phyloP scores from a whole-genome alignment of 1,140 invertebrate genomes.

The Dendrolimus kikuchii region DNA sequence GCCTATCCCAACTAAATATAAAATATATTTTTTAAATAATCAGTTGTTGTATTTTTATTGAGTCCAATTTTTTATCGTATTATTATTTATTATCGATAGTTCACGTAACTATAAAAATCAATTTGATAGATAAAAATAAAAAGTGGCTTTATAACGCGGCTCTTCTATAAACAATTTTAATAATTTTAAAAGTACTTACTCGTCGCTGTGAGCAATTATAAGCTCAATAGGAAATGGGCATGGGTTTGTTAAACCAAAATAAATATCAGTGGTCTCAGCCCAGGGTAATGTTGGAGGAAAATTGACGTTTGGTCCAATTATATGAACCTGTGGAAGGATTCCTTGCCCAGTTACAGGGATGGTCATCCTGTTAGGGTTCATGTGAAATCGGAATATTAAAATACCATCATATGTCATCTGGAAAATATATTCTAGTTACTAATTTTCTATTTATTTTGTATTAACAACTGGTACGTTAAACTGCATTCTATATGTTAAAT shows the following conservation, averaged over 20 bases:
- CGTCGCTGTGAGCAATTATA: slow-evolving; percentile 55
- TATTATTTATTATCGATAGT: too few species aligned
- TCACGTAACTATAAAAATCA: too few species aligned
- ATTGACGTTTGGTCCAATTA: slow-evolving; percentile 48
- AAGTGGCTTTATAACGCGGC: too few species aligned
- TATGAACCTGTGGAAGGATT: slow-evolving; percentile 47
- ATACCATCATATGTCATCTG: slow-evolving; percentile 54
- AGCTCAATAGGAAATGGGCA: slow-evolving; percentile 61
- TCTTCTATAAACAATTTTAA: not conserved
- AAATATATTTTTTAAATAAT: too few species aligned
- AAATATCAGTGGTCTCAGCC: slow-evolving; percentile 49
- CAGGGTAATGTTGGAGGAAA: slow-evolving; percentile 56
- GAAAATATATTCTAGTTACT: not conserved
- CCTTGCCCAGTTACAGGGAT: slow-evolving; percentile 53
- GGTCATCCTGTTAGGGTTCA: slow-evolving; percentile 57
- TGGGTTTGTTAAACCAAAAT: slow-evolving; percentile 58
- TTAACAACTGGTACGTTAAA: too few species aligned
- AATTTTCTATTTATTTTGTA: too few species aligned
- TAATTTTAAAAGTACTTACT: slow-evolving; percentile 31
- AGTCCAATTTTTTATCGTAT: too few species aligned
- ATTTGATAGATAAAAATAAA: too few species aligned
- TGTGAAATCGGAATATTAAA: slow-evolving; percentile 57
- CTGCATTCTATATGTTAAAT: too few species aligned
- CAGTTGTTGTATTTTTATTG: too few species aligned
- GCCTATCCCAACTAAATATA: too few species aligned